A percentile compares a stretch with the other conserved stretches of the same genome.
Conservation (phyloP, 2,888 invertebrate genomes). For the Seira musarum region DNA sequence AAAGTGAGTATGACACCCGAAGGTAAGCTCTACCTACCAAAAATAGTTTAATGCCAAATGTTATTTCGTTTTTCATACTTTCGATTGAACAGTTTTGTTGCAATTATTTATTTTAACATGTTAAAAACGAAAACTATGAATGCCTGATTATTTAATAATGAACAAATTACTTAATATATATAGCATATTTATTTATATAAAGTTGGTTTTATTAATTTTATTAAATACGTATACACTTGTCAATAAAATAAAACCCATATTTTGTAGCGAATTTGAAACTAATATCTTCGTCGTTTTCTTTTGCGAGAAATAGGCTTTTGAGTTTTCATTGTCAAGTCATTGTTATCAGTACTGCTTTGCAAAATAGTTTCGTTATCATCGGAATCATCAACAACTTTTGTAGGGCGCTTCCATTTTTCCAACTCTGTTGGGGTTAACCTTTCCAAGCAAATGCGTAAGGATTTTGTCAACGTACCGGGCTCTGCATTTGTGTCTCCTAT, state of each 20-base stretch:
- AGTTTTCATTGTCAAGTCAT: background rate
- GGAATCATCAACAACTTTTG: background rate
- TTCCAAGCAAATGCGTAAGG: background rate
- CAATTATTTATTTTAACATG: conserved; percentile 17
- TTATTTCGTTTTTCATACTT: conserved; percentile 9
- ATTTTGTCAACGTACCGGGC: background rate
- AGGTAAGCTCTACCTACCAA: conserved; percentile 35
- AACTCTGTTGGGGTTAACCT: background rate
- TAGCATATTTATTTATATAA: background rate
- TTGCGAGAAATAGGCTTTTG: background rate
- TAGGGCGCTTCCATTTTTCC: background rate
- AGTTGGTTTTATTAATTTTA: background rate
- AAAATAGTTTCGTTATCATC: background rate
- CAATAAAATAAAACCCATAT: background rate
- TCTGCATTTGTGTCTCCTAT: background rate
- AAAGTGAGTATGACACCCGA: conserved; percentile 67
- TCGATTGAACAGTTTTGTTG: background rate
- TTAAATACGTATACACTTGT: background rate
- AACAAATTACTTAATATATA: background rate
- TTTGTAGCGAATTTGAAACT: background rate
- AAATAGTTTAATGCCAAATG: conserved; percentile 7
- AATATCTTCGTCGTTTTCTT: background rate
- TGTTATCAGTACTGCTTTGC: background rate
- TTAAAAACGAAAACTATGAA: background rate
- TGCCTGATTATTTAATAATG: conserved; percentile 2